These are phyloP conservation scores for Oriolus oriolus DNA, from an alignment of 2,113 vertebrate genomes.

Conservation along the genomic window DNA sequence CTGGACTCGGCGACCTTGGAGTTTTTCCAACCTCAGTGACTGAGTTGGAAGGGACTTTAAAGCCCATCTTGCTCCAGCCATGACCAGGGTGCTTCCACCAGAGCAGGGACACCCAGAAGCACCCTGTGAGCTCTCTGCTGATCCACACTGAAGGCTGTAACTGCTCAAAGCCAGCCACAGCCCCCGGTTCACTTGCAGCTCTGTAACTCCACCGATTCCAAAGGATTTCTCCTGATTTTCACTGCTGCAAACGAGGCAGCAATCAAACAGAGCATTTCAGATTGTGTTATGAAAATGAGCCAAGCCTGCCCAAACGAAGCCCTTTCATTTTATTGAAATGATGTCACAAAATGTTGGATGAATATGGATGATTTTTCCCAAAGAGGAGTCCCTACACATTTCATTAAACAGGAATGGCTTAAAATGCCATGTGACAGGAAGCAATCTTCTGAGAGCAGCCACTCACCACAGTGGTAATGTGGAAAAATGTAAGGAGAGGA, in stretches of 20 bases:
- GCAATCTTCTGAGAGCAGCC: slow-evolving; percentile 37
- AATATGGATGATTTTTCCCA: background rate
- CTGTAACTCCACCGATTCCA: background rate
- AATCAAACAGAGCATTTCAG: background rate
- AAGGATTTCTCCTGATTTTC: background rate
- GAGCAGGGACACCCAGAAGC: background rate
- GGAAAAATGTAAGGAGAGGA: slow-evolving; percentile 45
- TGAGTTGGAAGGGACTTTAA: background rate
- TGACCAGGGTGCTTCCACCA: background rate
- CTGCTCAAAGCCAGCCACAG: background rate
- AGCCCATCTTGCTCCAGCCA: background rate
- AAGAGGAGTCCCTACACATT: slow-evolving; percentile 24
- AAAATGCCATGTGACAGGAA: slow-evolving; percentile 28
- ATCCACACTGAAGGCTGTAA: background rate
- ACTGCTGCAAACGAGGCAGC: background rate
- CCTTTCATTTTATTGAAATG: background rate
- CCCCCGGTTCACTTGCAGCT: background rate
- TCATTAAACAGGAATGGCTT: slow-evolving; percentile 26
- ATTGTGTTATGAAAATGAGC: background rate
- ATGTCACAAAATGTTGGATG: background rate
- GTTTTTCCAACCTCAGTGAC: background rate
- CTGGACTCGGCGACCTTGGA: background rate
- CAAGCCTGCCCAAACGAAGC: slow-evolving; percentile 5
- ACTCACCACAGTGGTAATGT: background rate
- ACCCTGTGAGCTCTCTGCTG: background rate